Conservation (phyloP, 2,888 invertebrate genomes). For the Trilocha varians region DNA sequence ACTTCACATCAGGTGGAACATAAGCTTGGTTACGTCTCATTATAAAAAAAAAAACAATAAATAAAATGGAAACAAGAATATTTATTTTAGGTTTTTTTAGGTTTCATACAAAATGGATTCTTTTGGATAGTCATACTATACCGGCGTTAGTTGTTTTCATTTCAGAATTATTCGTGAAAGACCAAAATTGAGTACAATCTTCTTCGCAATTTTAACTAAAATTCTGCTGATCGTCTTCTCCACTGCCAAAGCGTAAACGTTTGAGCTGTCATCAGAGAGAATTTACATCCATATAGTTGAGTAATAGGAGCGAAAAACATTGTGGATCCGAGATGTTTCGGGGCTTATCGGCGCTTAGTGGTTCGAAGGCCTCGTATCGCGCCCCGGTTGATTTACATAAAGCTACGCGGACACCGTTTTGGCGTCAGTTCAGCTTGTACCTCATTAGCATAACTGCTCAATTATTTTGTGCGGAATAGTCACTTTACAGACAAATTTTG, state of each 20-base stretch:
- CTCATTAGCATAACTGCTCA: slow-evolving; percentile 69
- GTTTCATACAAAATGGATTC: no score
- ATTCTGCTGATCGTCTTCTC: no score
- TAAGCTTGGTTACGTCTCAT: no score
- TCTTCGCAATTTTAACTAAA: neutral
- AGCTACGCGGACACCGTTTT: slow-evolving; percentile 57
- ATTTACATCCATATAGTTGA: no score
- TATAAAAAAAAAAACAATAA: neutral
- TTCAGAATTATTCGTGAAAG: neutral
- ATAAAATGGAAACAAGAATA: neutral
- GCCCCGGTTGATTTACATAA: slow-evolving; percentile 54
- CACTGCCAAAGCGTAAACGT: no score
- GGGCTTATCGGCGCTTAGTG: slow-evolving; percentile 11
- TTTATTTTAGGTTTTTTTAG: no score
- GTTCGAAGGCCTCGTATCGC: slow-evolving; percentile 23
- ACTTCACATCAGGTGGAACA: no score
- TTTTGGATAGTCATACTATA: neutral
- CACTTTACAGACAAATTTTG: slow-evolving; percentile 58
- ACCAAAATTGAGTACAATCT: neutral
- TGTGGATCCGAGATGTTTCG: neutral
- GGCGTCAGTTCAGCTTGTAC: slow-evolving; percentile 60
- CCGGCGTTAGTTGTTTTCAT: neutral
- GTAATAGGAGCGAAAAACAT: no score
- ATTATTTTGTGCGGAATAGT: slow-evolving; percentile 64
- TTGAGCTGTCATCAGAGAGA: no score